Conservation (phyloP, 2,113 vertebrate genomes). For the Dasyurus viverrinus region DNA sequence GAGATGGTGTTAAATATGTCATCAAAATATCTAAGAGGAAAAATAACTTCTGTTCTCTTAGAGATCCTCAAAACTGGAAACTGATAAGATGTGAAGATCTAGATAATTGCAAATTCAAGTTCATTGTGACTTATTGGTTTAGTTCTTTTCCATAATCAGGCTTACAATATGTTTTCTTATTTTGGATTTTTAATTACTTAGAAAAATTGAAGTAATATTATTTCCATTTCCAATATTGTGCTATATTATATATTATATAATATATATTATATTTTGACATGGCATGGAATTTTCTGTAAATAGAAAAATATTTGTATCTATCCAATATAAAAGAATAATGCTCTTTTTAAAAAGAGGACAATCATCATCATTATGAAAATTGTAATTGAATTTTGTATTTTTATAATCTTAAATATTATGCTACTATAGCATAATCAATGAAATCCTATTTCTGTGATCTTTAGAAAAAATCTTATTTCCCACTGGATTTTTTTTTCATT, state of each 20-base stretch:
- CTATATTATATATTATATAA: no score
- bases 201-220: background rate
- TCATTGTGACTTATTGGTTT: background rate
- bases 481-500: conserved; percentile 26
- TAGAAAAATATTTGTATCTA: background rate
- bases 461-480: conserved; percentile 31
- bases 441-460: background rate
- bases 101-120: background rate
- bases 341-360: conserved; percentile 12
- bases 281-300: background rate
- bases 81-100: background rate
- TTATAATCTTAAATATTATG: conserved; percentile 26
- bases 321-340: conserved; percentile 17
- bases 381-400: background rate
- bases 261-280: background rate
- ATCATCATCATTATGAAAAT: conserved; percentile 21
- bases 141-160: background rate
- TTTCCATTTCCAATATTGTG: background rate
- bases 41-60: background rate
- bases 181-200: background rate
- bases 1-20: background rate
- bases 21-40: background rate
- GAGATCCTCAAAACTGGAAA: background rate
- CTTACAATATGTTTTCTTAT: background rate
- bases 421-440: background rate